These are phyloP conservation scores for Catostylus mosaicus DNA, from an alignment of 30 jellyfish, hydroid and myxozoan genomes.

Conservation along the genomic window DNA sequence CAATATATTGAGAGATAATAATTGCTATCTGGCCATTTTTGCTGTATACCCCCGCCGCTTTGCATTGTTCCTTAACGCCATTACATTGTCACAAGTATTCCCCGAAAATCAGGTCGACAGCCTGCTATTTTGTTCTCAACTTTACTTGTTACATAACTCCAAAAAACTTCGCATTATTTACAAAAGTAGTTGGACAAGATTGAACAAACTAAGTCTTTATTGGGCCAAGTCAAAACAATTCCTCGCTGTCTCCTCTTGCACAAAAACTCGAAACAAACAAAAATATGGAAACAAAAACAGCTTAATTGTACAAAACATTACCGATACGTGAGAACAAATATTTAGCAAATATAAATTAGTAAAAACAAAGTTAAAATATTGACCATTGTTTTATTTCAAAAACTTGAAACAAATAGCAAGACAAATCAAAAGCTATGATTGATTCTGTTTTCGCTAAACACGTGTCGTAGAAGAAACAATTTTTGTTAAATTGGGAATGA, in stretches of 20 bases:
- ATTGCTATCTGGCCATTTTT: no score
- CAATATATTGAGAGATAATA: no score
- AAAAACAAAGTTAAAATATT: background rate
- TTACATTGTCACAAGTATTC: no score
- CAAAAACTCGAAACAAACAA: background rate
- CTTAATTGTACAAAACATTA: background rate
- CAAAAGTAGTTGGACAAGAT: background rate
- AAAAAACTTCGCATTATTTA: no score
- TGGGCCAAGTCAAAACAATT: background rate
- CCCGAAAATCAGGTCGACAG: no score
- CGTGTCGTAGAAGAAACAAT: conserved; percentile 3
- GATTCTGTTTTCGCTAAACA: background rate
- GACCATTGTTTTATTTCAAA: background rate
- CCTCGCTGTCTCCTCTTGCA: background rate
- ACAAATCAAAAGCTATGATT: background rate
- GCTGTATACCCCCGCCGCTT: no score
- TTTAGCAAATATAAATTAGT: conserved; percentile 4
- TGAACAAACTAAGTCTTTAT: background rate
- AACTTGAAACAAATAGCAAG: background rate
- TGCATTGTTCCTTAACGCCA: no score
- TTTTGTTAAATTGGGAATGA: no score
- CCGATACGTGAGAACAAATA: background rate
- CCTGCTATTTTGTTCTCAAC: no score
- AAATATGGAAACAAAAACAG: background rate
- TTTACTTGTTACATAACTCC: background rate